Evolutionary conservation across 2,888 invertebrate genomes (phyloP), one percentile per base, ranked within the genome.

Genomic region (Octonoba sinensis): DNA sequence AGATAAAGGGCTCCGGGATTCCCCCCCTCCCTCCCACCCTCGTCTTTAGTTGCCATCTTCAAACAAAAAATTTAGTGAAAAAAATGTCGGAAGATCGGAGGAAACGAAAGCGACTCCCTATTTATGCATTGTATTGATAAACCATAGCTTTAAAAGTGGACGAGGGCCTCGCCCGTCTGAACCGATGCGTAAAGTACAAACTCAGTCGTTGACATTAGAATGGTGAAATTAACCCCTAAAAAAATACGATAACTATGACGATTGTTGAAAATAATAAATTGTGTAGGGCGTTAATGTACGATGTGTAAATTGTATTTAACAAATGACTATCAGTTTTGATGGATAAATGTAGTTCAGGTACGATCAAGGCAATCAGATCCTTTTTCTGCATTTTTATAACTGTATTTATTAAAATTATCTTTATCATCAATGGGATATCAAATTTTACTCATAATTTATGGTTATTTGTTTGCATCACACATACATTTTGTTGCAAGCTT

Each of bases 341-440:
- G 81, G 81, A 81, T 81, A 81, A 81, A 81, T 81, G 81, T 70
- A 74, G 81, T 69, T 51, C 81, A 74, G 81, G 81, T 81, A 74
- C 22, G 69, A 65, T 64, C 70, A 46, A 73, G 64, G 60, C 46
- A 27, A n/a, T n/a, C 18, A 16, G 59, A 49, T 59, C 22, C 18
- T 20, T 49, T 27, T 60, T 51, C 27, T 15, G 27, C 62, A 27
- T 62, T 51, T 64, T 27, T 3, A 6, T 27, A 27, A 3, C 6
- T 27, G 27, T 27, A 27, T 27, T 27, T 27, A 27, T 27, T n/a
- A 27, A 27, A 27, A 27, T 27, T 27, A 27, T 27, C 27, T 6
- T 27, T 27, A 27, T 27, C 27, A 27, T 27, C 27, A 27, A 27
- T 27, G 3, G 6, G 2, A 27, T 27, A 27, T 27, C 27, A 27